Evolutionary conservation across 2,113 vertebrate species (phyloP).

Genomic region (Myodes glareolus): DNA sequence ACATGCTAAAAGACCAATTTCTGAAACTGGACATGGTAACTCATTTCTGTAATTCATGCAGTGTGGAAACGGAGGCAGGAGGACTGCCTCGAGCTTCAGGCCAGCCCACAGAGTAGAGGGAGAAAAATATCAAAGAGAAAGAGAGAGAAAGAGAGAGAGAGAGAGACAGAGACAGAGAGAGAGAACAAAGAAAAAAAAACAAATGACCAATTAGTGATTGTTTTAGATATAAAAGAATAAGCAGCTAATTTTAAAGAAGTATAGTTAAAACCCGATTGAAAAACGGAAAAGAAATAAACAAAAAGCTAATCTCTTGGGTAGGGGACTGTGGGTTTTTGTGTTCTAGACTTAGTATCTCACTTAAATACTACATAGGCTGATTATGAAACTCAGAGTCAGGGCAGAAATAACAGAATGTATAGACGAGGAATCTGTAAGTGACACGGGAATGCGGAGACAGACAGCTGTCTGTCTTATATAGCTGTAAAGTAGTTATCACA

Average conservation of each 20-base stretch:
- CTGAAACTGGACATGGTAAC: not conserved
- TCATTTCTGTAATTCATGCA: not conserved
- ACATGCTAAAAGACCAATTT: not conserved
- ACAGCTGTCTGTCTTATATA: not conserved
- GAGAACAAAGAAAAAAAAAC: fast-evolving
- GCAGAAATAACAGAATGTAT: not conserved
- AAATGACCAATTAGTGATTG: not conserved
- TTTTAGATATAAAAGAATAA: not conserved
- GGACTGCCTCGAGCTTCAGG: not conserved
- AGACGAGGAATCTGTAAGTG: not conserved
- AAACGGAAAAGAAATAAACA: not conserved
- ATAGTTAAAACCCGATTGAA: not conserved
- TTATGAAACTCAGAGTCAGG: not conserved
- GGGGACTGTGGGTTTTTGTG: not conserved
- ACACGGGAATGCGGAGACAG: not conserved
- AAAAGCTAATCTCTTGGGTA: not conserved
- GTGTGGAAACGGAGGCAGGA: not conserved
- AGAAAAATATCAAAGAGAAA: not conserved
- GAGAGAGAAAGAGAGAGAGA: not conserved
- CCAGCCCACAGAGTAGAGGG: not conserved
- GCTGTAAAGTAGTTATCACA: not conserved
- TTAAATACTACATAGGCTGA: slow-evolving; percentile 13
- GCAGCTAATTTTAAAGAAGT: slow-evolving; percentile 6
- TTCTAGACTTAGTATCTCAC: not conserved
- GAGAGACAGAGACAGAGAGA: too few relatives aligned